These are phyloP conservation scores for Platynereis dumerilii DNA, from an alignment of 2,888 invertebrate genomes.

Conservation along the genomic window DNA sequence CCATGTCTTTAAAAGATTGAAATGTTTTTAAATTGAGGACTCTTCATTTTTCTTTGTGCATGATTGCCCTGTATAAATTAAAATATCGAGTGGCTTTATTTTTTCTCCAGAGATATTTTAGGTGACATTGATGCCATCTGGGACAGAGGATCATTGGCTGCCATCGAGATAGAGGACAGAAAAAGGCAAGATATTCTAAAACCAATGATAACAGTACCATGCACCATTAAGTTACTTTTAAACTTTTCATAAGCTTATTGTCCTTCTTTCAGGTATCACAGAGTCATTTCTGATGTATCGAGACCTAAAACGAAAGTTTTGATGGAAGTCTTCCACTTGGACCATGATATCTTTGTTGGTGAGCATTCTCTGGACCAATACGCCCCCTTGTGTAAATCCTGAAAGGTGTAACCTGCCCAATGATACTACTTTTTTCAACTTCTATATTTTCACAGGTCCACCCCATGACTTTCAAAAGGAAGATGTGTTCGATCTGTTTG, in stretches of 20 bases:
- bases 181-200: background rate
- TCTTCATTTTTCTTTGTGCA: too few relatives aligned
- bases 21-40: too few relatives aligned
- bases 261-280: background rate
- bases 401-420: too few relatives aligned
- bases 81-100: background rate
- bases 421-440: too few relatives aligned
- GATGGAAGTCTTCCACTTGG: background rate
- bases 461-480: background rate
- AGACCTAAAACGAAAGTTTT: background rate
- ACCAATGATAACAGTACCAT: background rate
- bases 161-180: background rate
- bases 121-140: background rate
- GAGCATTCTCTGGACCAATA: background rate
- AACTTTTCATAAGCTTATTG: background rate
- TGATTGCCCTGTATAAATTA: too few relatives aligned
- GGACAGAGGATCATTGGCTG: conserved; percentile 1
- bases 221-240: background rate
- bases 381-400: too few relatives aligned
- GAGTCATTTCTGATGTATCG: background rate
- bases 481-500: background rate
- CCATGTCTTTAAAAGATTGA: too few relatives aligned
- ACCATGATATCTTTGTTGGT: background rate
- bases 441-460: conserved; percentile 2
- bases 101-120: conserved; percentile 1